Base-by-base conservation (phyloP, 2,797 vertebrate genomes). In the Spinibarbus caldwelli region DNA sequence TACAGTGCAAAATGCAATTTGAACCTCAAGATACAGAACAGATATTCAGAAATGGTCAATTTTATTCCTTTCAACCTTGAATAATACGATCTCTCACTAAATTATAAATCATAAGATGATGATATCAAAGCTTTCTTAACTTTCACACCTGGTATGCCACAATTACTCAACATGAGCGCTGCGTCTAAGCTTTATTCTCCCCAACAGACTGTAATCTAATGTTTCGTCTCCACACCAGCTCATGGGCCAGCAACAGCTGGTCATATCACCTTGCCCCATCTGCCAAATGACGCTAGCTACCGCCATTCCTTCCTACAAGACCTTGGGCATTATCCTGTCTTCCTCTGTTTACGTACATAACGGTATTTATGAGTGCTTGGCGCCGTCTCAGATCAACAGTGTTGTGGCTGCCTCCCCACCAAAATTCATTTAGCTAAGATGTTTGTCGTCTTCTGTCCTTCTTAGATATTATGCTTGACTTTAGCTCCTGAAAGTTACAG, bases 201-300 rank as follows among this genome's bases (percentile, higher is more conserved):
- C 83, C 66, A 41, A 57, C 57, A 43, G 81, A 67, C 70, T 45
- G 43, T 52, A 52, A 75, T 78, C 79, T 80, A 52, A 85, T 90
- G 88, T 88, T 86, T 86, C 81, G 82, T 88, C 87, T 84, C 86
- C 68, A 76, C 59, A 41, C 67, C 71, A 85, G 72, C 83, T 80
- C 76, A 45, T 71, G 70, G 77, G 79, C 72, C 71, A 52, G 78
- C 81, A 87, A 85, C 87, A 90, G 86, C 89, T 89, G 90, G 86
- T 38, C 64, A 54, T 70, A 76, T 67, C 86, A 84, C 78, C 85
- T 78, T 64, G 29, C 77, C 47, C 85, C 85, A 89, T 87, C 89
- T 90, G 85, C 83, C 85, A 85, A 67, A 81, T 66, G 81, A 86
- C 23, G 67, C 84, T 64, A 64, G 81, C 77, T 66, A 83, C 59